Evolutionary conservation across 2,113 vertebrate species (phyloP), one percentile per base, ranked within the genome.

Genomic region (Ginglymostoma cirratum): DNA sequence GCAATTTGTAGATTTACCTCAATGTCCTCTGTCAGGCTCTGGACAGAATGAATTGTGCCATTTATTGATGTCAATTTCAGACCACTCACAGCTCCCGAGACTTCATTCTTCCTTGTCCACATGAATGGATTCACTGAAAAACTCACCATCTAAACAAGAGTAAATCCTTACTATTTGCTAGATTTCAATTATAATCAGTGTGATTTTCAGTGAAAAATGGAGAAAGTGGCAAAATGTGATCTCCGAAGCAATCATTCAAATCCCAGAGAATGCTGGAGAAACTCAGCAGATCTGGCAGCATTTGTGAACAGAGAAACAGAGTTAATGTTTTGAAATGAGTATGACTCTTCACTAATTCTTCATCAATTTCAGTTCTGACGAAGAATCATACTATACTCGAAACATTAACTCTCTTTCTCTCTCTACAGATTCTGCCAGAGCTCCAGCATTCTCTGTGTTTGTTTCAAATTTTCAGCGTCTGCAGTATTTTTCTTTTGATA

Each of bases 81-180:
- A 2, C 98, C 98, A 96, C 98, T 99, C 12, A 99, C 98, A 45
- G 97, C 97, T 97, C 98, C 98, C 3, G 97, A 98, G 97, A 99
- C 97, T 48, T 97, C 96, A 87, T 98, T 97, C 2, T 95, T 97
- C 15, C 97, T 96, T 85, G 92, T 96, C 97, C 97, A 97, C 24
- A 97, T 97, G 96, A 98, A 99, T 2, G 99, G 99, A 96, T 98
- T 99, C 96, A 97, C 96, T 3, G 97, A 97, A 97, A 99, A 98
- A 97, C 98, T 99, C 97, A 98, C 98, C 99, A 99, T 98, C 99
- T 99, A 96, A 96, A 96, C 94, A 96, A 4, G 92, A 95, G 48
- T 67, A 96, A 78, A 96, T 92, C 87, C 76, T 15, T 96, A 89
- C 14, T 93, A 42, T 5, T 93, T 66, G 17, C 61, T 66, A n/a